A percentile compares a stretch with the other conserved stretches of the same genome.
These are phyloP conservation scores for Eurystomus gularis DNA, from an alignment of 2,113 vertebrate species.

Conservation along the genomic window DNA sequence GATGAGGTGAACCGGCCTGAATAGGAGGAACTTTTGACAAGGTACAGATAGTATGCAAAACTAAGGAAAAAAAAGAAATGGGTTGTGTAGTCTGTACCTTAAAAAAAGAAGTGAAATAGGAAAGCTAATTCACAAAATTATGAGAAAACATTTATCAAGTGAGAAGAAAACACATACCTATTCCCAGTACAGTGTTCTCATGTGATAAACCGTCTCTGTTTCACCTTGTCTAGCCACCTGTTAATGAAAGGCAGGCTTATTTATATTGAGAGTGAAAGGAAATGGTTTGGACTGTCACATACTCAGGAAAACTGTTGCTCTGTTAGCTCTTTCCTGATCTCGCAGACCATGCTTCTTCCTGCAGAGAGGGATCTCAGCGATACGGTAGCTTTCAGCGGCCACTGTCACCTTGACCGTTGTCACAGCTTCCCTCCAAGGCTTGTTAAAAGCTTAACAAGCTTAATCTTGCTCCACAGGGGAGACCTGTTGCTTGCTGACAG, in stretches of 20 bases:
- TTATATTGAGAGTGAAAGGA: neutral
- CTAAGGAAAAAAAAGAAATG: neutral
- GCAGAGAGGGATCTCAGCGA: neutral
- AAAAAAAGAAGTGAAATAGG: neutral
- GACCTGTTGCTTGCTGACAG: neutral
- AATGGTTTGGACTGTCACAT: neutral
- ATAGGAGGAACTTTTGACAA: neutral
- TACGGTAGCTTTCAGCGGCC: neutral
- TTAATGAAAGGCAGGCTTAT: neutral
- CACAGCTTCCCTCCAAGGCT: neutral
- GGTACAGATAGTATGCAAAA: neutral
- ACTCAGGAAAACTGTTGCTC: neutral
- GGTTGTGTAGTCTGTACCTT: neutral
- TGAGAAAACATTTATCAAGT: fast-evolving
- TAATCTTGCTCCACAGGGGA: neutral
- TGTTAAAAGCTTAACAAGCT: neutral
- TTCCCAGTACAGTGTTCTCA: neutral
- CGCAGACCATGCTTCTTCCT: neutral
- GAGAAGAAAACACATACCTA: neutral
- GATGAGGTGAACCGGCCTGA: neutral
- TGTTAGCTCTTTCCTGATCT: neutral
- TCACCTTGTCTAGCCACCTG: neutral
- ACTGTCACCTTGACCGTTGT: neutral
- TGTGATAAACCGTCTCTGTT: fast-evolving
- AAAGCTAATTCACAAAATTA: neutral